These are phyloP conservation scores for Diadumene lineata DNA, from an alignment of 92 coral and sea anemone genomes.

Conservation along the genomic window DNA sequence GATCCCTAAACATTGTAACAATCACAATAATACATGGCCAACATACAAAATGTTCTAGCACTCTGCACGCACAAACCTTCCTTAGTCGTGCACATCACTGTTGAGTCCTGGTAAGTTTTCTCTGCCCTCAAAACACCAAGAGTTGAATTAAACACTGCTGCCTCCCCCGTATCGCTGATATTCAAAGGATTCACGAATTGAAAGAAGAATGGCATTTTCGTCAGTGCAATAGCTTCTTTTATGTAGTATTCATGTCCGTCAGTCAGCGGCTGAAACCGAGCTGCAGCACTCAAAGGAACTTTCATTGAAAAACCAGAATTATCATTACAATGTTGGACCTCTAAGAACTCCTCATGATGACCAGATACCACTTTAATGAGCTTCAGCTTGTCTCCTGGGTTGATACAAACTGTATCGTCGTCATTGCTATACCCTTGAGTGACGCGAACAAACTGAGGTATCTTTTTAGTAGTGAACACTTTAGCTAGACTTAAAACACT, in stretches of 20 bases:
- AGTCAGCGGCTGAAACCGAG: constrained; percentile 87
- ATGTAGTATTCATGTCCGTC: constrained; percentile 95
- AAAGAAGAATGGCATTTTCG: constrained; percentile 67
- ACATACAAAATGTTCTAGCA: too few relatives aligned
- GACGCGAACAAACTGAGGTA: constrained; percentile 76
- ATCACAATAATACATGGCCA: too few relatives aligned
- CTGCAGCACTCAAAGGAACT: constrained; percentile 68
- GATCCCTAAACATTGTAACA: too few relatives aligned
- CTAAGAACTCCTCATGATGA: constrained; percentile 46
- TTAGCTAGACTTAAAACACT: constrained; percentile 65
- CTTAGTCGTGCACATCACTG: constrained; percentile 79
- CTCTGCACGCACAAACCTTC: constrained; percentile 21
- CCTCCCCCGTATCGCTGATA: constrained; percentile 45
- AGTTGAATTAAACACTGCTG: constrained; percentile 64
- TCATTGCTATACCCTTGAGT: constrained; percentile 84
- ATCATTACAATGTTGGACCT: constrained; percentile 72
- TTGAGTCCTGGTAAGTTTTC: constrained; percentile 60
- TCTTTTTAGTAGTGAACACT: constrained; percentile 21
- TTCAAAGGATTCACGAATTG: constrained; percentile 75
- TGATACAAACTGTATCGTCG: constrained; percentile 65
- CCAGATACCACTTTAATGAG: constrained; percentile 60
- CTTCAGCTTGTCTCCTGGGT: constrained; percentile 91
- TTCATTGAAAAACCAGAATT: constrained; percentile 38
- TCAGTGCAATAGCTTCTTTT: constrained; percentile 54
- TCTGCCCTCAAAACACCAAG: constrained; percentile 71